phyloP scores from a whole-genome alignment of 64 coral and sea anemone species.

The Porites lutea region DNA sequence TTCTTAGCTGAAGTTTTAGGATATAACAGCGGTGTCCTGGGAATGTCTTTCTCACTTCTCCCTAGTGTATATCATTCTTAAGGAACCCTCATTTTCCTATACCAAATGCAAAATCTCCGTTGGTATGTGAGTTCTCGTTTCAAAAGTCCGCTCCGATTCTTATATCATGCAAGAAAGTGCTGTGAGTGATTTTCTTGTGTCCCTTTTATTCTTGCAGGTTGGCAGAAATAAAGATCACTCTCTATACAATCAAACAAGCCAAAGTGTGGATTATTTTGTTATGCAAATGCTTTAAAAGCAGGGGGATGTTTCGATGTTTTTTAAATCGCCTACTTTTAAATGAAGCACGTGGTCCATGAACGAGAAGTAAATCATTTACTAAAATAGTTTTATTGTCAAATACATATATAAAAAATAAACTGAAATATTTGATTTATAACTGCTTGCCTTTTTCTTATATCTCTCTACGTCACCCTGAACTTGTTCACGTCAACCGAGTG shows the following conservation, averaged over 20 bases:
- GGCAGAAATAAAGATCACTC: background rate
- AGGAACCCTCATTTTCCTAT: too few relatives aligned
- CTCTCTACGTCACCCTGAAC: too few relatives aligned
- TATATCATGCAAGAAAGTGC: too few relatives aligned
- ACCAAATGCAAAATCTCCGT: too few relatives aligned
- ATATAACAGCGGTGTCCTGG: background rate
- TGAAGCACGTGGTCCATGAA: background rate
- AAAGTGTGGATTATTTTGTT: background rate
- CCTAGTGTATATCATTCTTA: too few relatives aligned
- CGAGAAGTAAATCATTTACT: background rate
- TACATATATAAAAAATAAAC: conserved; percentile 15
- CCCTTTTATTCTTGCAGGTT: background rate
- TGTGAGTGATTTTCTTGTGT: too few relatives aligned
- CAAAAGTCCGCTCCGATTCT: too few relatives aligned
- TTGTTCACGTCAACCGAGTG: too few relatives aligned
- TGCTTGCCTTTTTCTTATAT: background rate
- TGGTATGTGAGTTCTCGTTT: too few relatives aligned
- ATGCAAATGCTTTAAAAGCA: background rate
- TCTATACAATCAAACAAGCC: conserved; percentile 11
- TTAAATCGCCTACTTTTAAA: background rate
- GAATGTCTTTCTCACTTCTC: too few relatives aligned
- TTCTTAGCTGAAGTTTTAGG: background rate
- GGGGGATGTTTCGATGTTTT: background rate
- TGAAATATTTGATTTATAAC: conserved; percentile 21
- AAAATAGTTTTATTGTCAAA: background rate